Base-by-base conservation (phyloP, 2,888 invertebrate species). In the Oegoconia quadripuncta region DNA sequence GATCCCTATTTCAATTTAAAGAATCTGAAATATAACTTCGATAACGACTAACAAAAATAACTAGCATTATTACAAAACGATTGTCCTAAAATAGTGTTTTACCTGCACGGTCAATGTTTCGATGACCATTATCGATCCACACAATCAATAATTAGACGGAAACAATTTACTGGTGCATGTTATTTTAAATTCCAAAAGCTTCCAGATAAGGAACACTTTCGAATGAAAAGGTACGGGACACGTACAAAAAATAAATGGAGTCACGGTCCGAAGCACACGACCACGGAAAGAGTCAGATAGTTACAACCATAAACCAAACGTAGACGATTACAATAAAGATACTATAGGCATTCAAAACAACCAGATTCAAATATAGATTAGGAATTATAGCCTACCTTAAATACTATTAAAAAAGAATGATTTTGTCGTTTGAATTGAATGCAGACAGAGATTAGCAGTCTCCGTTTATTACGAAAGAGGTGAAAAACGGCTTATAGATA, bases 251-350 rank as follows among this genome's bases (percentile, higher is more conserved):
- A 69, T 62, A 67, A 57, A 44, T 43, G 48, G 54, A 64, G 75
- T 75, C 74, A 80, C 74, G 79, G 68, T 68, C 55, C 44, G 58
- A 41, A 64, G 64, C 60, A 59, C 66, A 63, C 59, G 62, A 64
- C 60, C 54, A 59, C 62, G 69, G 54, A 58, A 59, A 62, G 54
- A 52, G 53, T 52, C 48, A 41, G 43, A 43, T 46, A 38, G 48
- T 37, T 36, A 47, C 41, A 39, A 44, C 42, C 34, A 49, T 48
- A 45, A 48, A 52, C 46, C 27, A 35, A 49, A 44, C 36, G 39
- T 35, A 45, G 38, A 38, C 44, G 52, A 57, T 50, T 45, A 45
- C 42, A 41, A 41, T 43, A 42, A 34, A 49, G 51, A 53, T 55
- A 52, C 33, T 27, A 29, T 38, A 34, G 34, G 44, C 48, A 39